phyloP scores from a whole-genome alignment of 2,797 vertebrate genomes.

The Knipowitschia caucasica region DNA sequence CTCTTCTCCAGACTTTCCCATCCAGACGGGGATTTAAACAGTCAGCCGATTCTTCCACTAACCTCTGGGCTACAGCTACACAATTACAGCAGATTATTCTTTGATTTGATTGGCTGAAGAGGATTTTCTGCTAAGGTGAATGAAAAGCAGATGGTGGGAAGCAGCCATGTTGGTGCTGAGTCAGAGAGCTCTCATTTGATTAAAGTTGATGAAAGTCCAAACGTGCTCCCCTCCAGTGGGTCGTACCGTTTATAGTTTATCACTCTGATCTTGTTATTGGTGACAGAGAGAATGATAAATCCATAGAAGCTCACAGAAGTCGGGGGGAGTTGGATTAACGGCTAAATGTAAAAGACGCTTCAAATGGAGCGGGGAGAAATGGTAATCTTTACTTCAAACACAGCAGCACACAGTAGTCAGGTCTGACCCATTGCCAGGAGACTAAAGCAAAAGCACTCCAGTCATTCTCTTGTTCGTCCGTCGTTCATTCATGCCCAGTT shows the following conservation, averaged over 20 bases:
- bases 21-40: constrained; percentile 39
- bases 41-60: constrained; percentile 38
- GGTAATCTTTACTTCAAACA: background rate
- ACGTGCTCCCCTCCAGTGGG: constrained; percentile 16
- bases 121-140: constrained; percentile 59
- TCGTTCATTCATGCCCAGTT: background rate
- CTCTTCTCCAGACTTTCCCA: constrained; percentile 33
- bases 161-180: constrained; percentile 38
- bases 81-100: constrained; percentile 46
- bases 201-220: constrained; percentile 56
- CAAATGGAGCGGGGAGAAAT: constrained; percentile 40
- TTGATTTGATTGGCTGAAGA: constrained; percentile 54
- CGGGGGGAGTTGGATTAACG: constrained; percentile 1
- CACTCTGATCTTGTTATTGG: background rate
- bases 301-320: background rate
- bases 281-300: constrained; percentile 24
- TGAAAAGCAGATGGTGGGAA: constrained; percentile 65
- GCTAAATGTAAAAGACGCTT: constrained; percentile 41
- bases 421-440: constrained; percentile 31
- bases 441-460: constrained; percentile 24
- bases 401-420: constrained; percentile 23
- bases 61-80: constrained; percentile 39
- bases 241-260: constrained; percentile 2
- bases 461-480: background rate
- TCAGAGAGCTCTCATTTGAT: constrained; percentile 50